Evolutionary conservation across 2,797 vertebrate genomes (phyloP).

Genomic region (Anolis apletophallus): DNA sequence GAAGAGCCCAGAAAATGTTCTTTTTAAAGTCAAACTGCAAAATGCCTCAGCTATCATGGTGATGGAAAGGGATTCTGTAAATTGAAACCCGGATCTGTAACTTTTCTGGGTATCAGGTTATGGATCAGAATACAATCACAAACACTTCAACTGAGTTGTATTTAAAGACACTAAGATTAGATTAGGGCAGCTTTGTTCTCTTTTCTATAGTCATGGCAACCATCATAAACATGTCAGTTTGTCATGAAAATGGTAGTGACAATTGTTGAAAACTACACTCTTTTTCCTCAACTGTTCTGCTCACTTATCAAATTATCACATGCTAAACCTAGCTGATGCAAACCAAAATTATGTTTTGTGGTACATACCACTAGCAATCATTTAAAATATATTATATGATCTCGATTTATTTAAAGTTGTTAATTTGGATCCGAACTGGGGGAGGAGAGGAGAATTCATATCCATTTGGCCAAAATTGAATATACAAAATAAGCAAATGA

Average conservation of each 20-base stretch:
- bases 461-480: not conserved
- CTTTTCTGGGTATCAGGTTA: too few relatives aligned
- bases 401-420: not conserved
- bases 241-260: not conserved
- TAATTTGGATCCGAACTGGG: too few relatives aligned
- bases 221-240: not conserved
- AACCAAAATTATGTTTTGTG: not conserved
- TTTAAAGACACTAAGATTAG: slow-evolving; percentile 1
- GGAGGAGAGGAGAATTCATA: too few relatives aligned
- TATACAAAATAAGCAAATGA: not conserved
- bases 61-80: too few relatives aligned
- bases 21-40: too few relatives aligned
- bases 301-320: not conserved
- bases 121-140: too few relatives aligned
- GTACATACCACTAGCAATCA: not conserved
- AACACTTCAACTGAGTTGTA: not conserved
- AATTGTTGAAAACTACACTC: not conserved
- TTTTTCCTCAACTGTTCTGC: not conserved
- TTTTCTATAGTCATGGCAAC: not conserved
- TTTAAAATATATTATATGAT: not conserved
- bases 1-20: too few relatives aligned
- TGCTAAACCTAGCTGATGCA: not conserved
- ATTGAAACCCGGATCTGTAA: too few relatives aligned
- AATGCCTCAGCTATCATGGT: too few relatives aligned
- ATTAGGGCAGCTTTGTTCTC: not conserved